Evolutionary conservation across 2,888 invertebrate species (phyloP).

Genomic region (Dasysyrphus tricinctus): DNA sequence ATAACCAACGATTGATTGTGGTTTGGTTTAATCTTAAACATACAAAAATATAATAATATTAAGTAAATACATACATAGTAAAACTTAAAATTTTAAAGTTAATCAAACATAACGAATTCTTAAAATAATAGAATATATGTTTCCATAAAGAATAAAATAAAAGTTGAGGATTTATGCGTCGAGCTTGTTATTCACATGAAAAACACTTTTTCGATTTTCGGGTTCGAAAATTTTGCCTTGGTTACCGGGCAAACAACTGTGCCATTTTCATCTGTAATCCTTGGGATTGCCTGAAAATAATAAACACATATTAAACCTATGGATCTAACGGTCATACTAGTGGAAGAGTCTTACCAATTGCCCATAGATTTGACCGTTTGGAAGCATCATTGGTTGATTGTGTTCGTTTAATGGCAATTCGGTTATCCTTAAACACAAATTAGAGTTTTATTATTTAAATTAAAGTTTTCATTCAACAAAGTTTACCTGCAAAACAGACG

Average conservation of each 20-base stretch:
- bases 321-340: not conserved
- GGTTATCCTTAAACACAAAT: conserved; percentile 86
- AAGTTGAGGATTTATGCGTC: conserved; percentile 29
- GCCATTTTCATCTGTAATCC: conserved; percentile 97
- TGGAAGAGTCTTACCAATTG: conserved; percentile 87
- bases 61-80: conserved; percentile 16
- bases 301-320: not conserved
- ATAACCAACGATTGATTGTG: conserved; percentile 49
- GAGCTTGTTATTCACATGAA: conserved; percentile 89
- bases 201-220: conserved; percentile 97
- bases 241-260: conserved; percentile 97
- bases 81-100: conserved; percentile 54
- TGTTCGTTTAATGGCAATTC: conserved; percentile 97
- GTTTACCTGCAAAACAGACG: conserved; percentile 91
- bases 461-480: not conserved
- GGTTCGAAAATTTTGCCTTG: conserved; percentile 94
- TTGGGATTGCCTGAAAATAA: conserved; percentile 90
- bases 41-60: conserved; percentile 27
- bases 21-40: conserved; percentile 55
- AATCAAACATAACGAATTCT: conserved; percentile 54
- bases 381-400: conserved; percentile 99
- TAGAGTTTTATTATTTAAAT: not conserved
- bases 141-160: conserved; percentile 18
- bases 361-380: conserved; percentile 98
- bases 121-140: conserved; percentile 25